Base-by-base conservation (phyloP, 2,797 vertebrate species). In the Lepilemur septentrionalis region DNA sequence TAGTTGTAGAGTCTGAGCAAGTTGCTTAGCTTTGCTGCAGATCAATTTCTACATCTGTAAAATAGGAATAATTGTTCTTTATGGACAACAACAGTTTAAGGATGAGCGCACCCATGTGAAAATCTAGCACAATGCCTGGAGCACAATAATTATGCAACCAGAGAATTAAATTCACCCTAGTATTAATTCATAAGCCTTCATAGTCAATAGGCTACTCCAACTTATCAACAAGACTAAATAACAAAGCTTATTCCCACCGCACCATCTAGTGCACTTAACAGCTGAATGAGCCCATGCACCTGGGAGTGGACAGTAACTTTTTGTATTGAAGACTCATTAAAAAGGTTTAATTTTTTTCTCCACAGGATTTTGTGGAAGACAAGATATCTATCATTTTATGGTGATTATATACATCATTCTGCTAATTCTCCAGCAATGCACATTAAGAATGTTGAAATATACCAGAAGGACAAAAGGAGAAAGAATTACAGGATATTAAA, bases 401-500 rank as follows among this genome's bases (percentile, higher is more conserved):
- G 50, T 95, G 61, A 86, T 89, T 80, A 70, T 35, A 43, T 79
- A 38, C 61, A 83, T 43, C n/a, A 80, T 96, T 89, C 80, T 67
- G 61, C 22, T 46, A 94, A 78, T 93, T 96, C 30, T 79, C 89
- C 15, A 88, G 67, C 7, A 46, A 55, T 52, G 15, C 20, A 46
- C 30, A 65, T 90, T 91, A 89, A 82, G 52, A 17, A 28, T 96
- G 17, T 93, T 67, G 65, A 93, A 92, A 89, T 86, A 83, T 35
- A 83, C 75, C 70, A 87, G 48, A 82, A 55, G 59, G 57, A 72
- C 78, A 96, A 96, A 94, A 23, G n/a, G 52, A 92, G 43, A 73
- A 94, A 90, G 52, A 87, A 85, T 91, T 90, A 78, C 5, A 91
- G 38, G 86, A 93, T 84, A 55, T 84, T 63, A 78, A 93, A 89